Percentiles rank a stretch among this genome's conserved stretches.
Evolutionary conservation across 2,797 vertebrate species (phyloP).

Genomic region (Crenichthys baileyi): DNA sequence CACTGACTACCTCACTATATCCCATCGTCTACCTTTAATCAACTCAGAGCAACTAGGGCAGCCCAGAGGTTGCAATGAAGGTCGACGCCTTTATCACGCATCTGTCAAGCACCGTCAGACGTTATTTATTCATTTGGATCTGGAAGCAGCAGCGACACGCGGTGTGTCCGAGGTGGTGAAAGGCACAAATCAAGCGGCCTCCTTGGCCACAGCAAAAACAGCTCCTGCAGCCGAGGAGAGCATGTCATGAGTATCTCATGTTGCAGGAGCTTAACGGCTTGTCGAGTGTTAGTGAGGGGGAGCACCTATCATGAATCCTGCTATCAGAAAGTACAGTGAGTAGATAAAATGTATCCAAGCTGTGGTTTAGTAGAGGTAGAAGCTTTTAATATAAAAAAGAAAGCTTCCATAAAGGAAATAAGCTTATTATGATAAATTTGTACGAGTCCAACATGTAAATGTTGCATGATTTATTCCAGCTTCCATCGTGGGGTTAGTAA

Average conservation of each 20-base stretch:
- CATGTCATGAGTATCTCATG: conserved; percentile 46
- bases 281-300: conserved; percentile 36
- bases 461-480: too few species aligned
- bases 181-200: conserved; percentile 64
- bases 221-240: conserved; percentile 25
- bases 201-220: conserved; percentile 25
- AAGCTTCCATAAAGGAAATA: conserved; percentile 7
- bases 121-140: conserved; percentile 45
- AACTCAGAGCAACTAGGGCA: conserved; percentile 30
- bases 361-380: neutral
- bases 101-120: conserved; percentile 45
- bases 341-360: neutral
- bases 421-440: too few species aligned
- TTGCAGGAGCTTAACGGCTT: conserved; percentile 49
- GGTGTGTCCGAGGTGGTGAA: conserved; percentile 51
- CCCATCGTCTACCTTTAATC: conserved; percentile 47
- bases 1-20: conserved; percentile 9
- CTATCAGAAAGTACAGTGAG: conserved; percentile 31
- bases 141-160: conserved; percentile 42
- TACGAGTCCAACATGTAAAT: too few species aligned
- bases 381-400: too few species aligned
- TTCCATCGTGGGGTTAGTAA: too few species aligned
- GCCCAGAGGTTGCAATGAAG: conserved; percentile 40
- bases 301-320: conserved; percentile 15
- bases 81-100: conserved; percentile 39